Percentiles rank a stretch among this genome's conserved stretches.
These are phyloP conservation scores for Rafetus swinhoei DNA, from an alignment of 2,113 vertebrate species.

Conservation along the genomic window DNA sequence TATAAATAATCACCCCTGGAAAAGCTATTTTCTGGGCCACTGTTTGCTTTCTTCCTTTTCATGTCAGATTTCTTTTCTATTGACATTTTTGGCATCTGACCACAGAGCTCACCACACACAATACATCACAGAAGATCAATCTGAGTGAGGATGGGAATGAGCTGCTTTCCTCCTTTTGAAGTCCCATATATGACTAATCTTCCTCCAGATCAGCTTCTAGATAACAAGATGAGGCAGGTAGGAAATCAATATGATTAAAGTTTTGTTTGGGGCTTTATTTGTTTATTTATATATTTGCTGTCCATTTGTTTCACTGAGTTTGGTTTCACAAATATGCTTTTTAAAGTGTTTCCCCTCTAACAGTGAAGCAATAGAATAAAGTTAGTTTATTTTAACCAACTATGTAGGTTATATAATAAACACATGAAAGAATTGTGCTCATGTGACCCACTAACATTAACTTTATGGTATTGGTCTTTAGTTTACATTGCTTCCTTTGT, in stretches of 20 bases:
- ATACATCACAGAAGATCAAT: background rate
- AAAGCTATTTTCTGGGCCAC: conserved; percentile 37
- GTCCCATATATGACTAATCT: background rate
- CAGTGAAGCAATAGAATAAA: background rate
- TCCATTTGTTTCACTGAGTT: background rate
- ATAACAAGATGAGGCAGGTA: background rate
- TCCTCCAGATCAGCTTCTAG: background rate
- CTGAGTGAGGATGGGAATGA: background rate
- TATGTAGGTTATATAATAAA: background rate
- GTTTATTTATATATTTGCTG: background rate
- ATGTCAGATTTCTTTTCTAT: conserved; percentile 28
- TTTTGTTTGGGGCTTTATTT: background rate
- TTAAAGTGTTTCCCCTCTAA: background rate
- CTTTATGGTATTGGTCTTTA: accelerated
- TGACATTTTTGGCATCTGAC: conserved; percentile 21
- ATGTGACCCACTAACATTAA: background rate
- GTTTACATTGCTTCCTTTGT: accelerated
- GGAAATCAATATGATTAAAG: background rate
- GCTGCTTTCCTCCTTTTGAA: background rate
- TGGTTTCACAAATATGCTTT: conserved; percentile 18
- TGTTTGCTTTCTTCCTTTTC: conserved; percentile 35
- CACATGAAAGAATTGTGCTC: background rate
- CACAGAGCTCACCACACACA: background rate
- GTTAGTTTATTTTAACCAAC: background rate
- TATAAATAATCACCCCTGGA: conserved; percentile 24